phyloP scores from a whole-genome alignment of 2,888 invertebrate genomes.

The Tortricodes alternella region DNA sequence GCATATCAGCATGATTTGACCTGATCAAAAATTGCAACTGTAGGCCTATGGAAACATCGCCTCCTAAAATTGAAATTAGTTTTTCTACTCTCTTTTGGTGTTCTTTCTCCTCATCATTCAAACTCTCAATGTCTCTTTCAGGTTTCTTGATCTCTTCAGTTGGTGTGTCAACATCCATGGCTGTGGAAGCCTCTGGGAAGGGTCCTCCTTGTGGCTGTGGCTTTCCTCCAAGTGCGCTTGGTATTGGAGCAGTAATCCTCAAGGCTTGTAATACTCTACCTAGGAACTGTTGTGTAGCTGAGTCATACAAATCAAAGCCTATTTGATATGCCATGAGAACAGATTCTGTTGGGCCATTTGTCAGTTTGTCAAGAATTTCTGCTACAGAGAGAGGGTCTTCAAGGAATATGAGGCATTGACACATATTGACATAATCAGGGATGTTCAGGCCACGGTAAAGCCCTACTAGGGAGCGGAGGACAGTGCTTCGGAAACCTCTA shows the following conservation, averaged over 20 bases:
- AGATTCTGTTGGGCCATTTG: conserved; percentile 89
- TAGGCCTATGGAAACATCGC: conserved; percentile 97
- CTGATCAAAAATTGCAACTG: conserved; percentile 99
- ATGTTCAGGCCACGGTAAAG: conserved; percentile 94
- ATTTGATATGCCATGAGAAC: conserved; percentile 99
- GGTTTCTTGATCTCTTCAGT: conserved; percentile 70
- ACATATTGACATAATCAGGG: conserved; percentile 99
- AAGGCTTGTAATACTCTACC: conserved; percentile 92
- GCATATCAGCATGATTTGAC: conserved; percentile 98
- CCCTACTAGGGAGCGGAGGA: conserved; percentile 93
- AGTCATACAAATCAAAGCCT: conserved; percentile 99
- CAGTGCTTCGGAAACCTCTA: conserved; percentile 94
- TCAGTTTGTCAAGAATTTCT: conserved; percentile 94
- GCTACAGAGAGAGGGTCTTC: conserved; percentile 97
- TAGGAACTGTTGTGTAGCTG: conserved; percentile 98
- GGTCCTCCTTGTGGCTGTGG: conserved; percentile 86
- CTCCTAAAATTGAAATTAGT: conserved; percentile 94
- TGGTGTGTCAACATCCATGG: conserved; percentile 74
- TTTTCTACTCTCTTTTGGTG: conserved; percentile 94
- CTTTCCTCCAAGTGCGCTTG: conserved; percentile 88
- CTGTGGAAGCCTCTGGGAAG: conserved; percentile 69
- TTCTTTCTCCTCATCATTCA: conserved; percentile 91
- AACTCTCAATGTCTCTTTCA: conserved; percentile 72
- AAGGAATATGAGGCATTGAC: conserved; percentile 97
- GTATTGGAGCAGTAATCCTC: conserved; percentile 91